Conservation (phyloP, 1,140 invertebrate genomes). For the Monochamus saltuarius region DNA sequence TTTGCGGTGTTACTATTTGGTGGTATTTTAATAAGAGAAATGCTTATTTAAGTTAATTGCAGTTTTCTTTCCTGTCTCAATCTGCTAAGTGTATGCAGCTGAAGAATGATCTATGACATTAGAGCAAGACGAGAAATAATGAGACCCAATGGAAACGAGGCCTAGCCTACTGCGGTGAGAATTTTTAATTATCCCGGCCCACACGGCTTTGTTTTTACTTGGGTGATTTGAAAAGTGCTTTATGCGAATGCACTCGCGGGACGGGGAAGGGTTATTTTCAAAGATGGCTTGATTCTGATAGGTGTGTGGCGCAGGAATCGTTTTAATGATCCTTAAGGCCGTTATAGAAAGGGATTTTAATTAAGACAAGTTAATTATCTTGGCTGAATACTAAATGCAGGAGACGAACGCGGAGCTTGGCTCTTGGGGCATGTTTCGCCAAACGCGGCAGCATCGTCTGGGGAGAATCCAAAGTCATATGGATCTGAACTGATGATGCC, state of each 20-base stretch:
- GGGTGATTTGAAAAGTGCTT: conserved; percentile 40
- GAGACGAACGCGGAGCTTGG: no score
- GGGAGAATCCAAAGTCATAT: no score
- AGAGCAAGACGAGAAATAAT: conserved; percentile 17
- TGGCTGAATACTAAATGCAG: no score
- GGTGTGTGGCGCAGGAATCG: background rate
- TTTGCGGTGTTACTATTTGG: no score
- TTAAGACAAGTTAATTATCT: no score
- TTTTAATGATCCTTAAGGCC: conserved; percentile 1
- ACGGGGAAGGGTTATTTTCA: conserved; percentile 18
- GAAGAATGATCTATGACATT: conserved; percentile 1
- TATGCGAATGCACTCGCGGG: background rate
- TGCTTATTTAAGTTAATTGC: no score
- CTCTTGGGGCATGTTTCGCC: no score
- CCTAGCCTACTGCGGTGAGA: conserved; percentile 30
- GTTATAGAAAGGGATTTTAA: no score
- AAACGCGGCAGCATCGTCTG: no score
- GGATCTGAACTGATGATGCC: no score
- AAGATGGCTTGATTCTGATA: conserved; percentile 20
- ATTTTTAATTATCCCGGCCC: conserved; percentile 51
- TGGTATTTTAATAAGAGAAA: no score
- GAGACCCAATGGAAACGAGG: conserved; percentile 18
- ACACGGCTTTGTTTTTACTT: conserved; percentile 47
- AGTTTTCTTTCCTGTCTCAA: no score
- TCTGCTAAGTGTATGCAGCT: background rate